Conservation (phyloP, 2,113 vertebrate species). For the Cromileptes altivelis region DNA sequence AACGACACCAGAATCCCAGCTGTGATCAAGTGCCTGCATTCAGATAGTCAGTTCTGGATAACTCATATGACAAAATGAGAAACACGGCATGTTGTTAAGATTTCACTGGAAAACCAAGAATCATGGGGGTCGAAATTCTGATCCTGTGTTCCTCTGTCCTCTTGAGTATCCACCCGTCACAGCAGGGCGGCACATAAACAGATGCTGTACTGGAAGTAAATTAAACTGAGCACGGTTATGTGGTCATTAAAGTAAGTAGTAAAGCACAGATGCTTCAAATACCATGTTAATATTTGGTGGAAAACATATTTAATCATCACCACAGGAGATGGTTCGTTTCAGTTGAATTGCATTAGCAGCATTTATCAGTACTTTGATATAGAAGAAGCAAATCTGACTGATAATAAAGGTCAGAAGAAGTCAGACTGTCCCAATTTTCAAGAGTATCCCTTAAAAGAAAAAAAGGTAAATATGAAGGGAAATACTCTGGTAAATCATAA, state of each 20-base stretch:
- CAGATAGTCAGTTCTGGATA: not conserved
- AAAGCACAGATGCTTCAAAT: not conserved
- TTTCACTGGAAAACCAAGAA: not conserved
- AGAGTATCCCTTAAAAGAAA: not conserved
- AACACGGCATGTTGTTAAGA: not conserved
- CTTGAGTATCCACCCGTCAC: not conserved
- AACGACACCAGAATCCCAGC: slow-evolving; percentile 18
- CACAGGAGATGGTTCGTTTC: not conserved
- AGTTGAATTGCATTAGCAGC: not conserved
- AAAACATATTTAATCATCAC: not conserved
- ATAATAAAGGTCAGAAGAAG: not conserved
- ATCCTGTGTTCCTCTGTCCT: not conserved
- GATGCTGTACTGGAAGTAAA: not conserved
- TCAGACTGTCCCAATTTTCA: not conserved
- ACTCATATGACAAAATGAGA: not conserved
- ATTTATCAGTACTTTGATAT: not conserved
- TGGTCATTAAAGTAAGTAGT: not conserved
- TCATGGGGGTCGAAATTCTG: not conserved
- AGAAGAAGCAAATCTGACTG: not conserved
- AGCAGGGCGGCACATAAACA: not conserved
- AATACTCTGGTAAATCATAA: not conserved
- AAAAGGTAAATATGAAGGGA: not conserved
- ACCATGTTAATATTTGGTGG: not conserved
- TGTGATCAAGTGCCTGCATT: slow-evolving; percentile 41
- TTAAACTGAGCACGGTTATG: not conserved